Base-by-base conservation (phyloP, 1,140 invertebrate species). In the Berghia stephanieae region DNA sequence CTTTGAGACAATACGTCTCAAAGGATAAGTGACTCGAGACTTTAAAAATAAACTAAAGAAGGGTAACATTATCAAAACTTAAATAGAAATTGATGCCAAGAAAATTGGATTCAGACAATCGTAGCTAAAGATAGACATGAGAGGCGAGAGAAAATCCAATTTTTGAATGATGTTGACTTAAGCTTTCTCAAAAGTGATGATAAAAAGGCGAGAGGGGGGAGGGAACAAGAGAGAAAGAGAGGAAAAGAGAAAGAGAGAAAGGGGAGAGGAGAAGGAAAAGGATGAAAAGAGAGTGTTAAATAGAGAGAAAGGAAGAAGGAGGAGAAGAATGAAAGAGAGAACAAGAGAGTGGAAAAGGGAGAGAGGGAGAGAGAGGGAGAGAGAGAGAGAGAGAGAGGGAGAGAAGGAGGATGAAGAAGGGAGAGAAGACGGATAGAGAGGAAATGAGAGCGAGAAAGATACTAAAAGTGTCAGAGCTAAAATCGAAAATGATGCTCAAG, bases 291-390 rank as follows among this genome's bases (percentile, higher is more conserved):
- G 57, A 63, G 57, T 10, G 57, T 10, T 6, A 63, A 34, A 63
- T n/a, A 63, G 57, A 63, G 57, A 63, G 57, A 63, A 34, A 63
- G 57, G 34, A 34, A 63, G 57, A 63, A 34, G 34, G 57, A 63
- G 57, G 34, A 34, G 34, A 34, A 63, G 57, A 24, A n/a, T 10
- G n/a, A 24, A n/a, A 24, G n/a, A 24, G n/a, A 24, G n/a, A 24
- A n/a, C 10, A n/a, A 63, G 57, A 63, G 57, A 63, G 57, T 27
- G 57, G 34, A 6, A n/a, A 24, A 8, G 57, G 34, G 6, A n/a
- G 57, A n/a, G n/a, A 6, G 57, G 34, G n/a, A 24, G n/a, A 24
- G n/a, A 24, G 57, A 63, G 57, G 34, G 57, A 63, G 57, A 63
- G 57, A 8, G 57, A 63, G 57, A 63, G 57, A 63, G 57, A 63